Percentiles rank a stretch among this genome's conserved stretches.
Evolutionary conservation across 2,797 vertebrate species (phyloP).

Genomic region (Myotis planiceps): DNA sequence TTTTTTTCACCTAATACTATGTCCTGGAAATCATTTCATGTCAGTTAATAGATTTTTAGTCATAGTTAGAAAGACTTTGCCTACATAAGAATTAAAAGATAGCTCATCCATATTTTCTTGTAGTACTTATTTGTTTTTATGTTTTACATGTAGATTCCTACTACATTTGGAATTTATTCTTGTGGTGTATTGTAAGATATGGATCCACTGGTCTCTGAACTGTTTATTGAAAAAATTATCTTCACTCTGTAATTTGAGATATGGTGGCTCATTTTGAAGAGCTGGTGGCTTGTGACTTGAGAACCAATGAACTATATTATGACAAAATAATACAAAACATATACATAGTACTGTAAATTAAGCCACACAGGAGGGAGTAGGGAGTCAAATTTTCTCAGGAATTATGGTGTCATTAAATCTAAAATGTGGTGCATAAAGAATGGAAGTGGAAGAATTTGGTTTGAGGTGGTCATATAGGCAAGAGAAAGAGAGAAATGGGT

Average conservation of each 20-base stretch:
- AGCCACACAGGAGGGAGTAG: background rate
- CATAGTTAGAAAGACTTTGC: too few relatives aligned
- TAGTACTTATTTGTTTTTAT: background rate
- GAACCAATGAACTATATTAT: background rate
- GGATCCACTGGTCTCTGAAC: background rate
- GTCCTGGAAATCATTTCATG: too few relatives aligned
- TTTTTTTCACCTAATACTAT: too few relatives aligned
- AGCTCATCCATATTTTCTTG: too few relatives aligned
- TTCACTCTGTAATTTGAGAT: background rate
- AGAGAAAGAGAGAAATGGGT: background rate
- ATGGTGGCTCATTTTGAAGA: background rate
- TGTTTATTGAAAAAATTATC: background rate
- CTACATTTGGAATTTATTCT: background rate
- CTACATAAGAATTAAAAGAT: too few relatives aligned
- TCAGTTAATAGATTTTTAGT: too few relatives aligned
- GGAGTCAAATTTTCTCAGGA: background rate
- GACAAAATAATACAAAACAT: background rate
- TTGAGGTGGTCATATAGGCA: background rate
- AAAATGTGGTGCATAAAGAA: background rate
- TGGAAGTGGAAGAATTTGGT: background rate
- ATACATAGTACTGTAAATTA: background rate
- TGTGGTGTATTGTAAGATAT: background rate
- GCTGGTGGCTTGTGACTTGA: background rate
- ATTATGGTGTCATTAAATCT: background rate
- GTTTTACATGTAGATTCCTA: background rate